Conservation (phyloP, 1,140 invertebrate species). For the Meloidogyne exigua region DNA sequence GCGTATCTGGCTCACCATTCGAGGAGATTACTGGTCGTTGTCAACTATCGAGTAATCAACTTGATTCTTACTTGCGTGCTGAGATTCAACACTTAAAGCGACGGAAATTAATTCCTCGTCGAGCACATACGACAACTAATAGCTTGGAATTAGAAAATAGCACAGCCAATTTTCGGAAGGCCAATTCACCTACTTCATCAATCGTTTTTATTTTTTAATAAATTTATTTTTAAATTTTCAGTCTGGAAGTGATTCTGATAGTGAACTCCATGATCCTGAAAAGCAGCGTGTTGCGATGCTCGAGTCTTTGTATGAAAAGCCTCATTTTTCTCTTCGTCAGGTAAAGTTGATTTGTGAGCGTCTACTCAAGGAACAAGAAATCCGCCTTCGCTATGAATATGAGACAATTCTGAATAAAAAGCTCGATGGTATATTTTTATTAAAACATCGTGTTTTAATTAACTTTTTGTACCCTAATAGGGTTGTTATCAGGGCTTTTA, state of each 20-base stretch:
- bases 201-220: constrained; percentile 33
- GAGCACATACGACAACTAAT: constrained; percentile 16
- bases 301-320: constrained; percentile 49
- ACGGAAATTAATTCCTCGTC: constrained; percentile 50
- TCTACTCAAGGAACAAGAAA: constrained; percentile 57
- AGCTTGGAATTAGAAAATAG: neutral
- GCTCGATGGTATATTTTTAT: constrained; percentile 45
- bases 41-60: constrained; percentile 45
- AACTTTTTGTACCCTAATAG: neutral
- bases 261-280: constrained; percentile 29
- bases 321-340: constrained; percentile 58
- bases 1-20: constrained; percentile 42
- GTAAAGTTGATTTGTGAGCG: constrained; percentile 61
- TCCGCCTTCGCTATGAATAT: constrained; percentile 62
- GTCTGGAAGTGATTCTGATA: constrained; percentile 57
- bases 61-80: constrained; percentile 52
- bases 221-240: constrained; percentile 35
- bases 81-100: constrained; percentile 51
- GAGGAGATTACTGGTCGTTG: constrained; percentile 29
- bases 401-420: constrained; percentile 55
- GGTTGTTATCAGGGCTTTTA: neutral
- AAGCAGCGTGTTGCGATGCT: constrained; percentile 14
- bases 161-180: constrained; percentile 26
- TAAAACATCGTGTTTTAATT: neutral
- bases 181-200: constrained; percentile 44